These are phyloP conservation scores for chimpanzee (Pan troglodytes) DNA, from an alignment of 2,113 vertebrate species.

Conservation along the genomic window NHGRI_mPanTro3-v2.1_pri NC_072411.2:51132001-51132500, in stretches of 20 bases:
- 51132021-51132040: not conserved
- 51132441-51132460: not conserved
- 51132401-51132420: not conserved
- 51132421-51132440: not conserved
- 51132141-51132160: not conserved
- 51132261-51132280: not conserved
- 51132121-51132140: not conserved
- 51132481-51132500: slow-evolving; percentile 14
- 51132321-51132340: not conserved
- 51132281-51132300: not conserved
- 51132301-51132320: not conserved
- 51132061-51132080: not conserved
- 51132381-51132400: not conserved
- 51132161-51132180: not conserved
- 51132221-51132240: not conserved
- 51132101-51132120: not conserved
- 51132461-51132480: not conserved
- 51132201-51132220: not conserved
- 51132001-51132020: not conserved
- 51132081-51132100: not conserved
- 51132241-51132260: not conserved
- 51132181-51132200: not conserved
- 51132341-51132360: not conserved
- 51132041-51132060: not conserved
- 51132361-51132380: slow-evolving; percentile 15